phyloP scores from a whole-genome alignment of 1,140 invertebrate species.

The Drosophila malerkotliana region DNA sequence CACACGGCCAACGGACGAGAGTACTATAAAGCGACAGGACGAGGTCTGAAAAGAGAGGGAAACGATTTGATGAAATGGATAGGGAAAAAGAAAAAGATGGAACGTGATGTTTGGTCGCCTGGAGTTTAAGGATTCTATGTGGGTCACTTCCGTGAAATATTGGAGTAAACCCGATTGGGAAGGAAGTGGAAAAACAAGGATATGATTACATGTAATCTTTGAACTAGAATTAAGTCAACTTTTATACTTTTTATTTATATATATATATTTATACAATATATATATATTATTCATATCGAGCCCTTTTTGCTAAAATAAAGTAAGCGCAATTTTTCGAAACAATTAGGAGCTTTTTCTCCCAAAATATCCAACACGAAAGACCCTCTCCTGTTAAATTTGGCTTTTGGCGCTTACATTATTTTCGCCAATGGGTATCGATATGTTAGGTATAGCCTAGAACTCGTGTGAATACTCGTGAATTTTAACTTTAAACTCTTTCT shows the following conservation, averaged over 20 bases:
- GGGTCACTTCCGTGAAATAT: constrained; percentile 46
- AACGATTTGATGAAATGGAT: constrained; percentile 71
- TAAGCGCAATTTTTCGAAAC: too few species aligned
- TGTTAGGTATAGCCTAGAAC: too few species aligned
- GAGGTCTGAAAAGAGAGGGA: constrained; percentile 3
- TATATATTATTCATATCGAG: too few species aligned
- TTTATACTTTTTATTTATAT: not conserved
- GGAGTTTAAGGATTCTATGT: constrained; percentile 32
- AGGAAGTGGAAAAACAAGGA: constrained; percentile 12
- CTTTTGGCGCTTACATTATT: too few species aligned
- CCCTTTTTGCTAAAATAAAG: too few species aligned
- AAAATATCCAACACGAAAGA: too few species aligned
- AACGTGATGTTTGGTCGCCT: constrained; percentile 60
- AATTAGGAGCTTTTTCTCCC: too few species aligned
- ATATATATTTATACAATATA: too few species aligned
- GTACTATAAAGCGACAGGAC: constrained; percentile 10
- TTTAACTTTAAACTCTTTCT: not conserved
- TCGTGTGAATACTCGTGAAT: too few species aligned
- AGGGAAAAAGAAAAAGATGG: constrained; percentile 21
- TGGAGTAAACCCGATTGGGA: constrained; percentile 21
- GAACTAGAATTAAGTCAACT: not conserved
- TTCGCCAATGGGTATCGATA: too few species aligned
- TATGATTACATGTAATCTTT: not conserved
- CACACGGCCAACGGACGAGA: constrained; percentile 59
- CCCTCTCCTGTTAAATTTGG: too few species aligned